These are phyloP conservation scores for Campoletis sonorensis DNA, from an alignment of 1,140 invertebrate species.

Conservation along the genomic window DNA sequence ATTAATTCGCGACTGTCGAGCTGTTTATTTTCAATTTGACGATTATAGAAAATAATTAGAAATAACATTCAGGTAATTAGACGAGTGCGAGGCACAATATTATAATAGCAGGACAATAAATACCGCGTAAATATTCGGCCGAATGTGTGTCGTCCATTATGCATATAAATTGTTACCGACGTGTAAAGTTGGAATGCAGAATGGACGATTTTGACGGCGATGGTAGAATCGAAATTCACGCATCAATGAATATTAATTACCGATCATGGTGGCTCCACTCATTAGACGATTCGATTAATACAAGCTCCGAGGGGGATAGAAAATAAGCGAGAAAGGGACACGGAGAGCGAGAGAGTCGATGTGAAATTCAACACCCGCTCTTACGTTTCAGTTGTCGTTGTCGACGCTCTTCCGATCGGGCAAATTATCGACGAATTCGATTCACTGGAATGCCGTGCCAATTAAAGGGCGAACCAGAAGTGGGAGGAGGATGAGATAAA, in stretches of 20 bases:
- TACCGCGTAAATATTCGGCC: neutral
- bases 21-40: no score
- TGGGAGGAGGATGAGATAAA: neutral
- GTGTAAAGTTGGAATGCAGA: neutral
- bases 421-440: slow-evolving; percentile 33
- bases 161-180: neutral
- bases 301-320: no score
- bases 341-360: neutral
- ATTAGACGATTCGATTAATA: slow-evolving; percentile 30
- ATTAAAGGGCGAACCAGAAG: slow-evolving; percentile 12
- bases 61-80: no score
- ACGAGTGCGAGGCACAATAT: no score
- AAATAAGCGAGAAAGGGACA: no score
- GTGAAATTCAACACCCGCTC: slow-evolving; percentile 25
- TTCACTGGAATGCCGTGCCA: slow-evolving; percentile 22
- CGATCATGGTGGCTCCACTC: slow-evolving; percentile 3
- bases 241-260: slow-evolving; percentile 36
- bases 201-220: neutral
- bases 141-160: neutral
- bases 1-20: no score
- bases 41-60: no score
- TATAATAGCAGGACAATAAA: no score
- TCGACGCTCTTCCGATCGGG: neutral
- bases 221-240: slow-evolving; percentile 8
- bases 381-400: neutral